Evolutionary conservation across 2,113 vertebrate species (phyloP), one percentile per base, ranked within the genome.

Genomic region (Labrus mixtus): DNA sequence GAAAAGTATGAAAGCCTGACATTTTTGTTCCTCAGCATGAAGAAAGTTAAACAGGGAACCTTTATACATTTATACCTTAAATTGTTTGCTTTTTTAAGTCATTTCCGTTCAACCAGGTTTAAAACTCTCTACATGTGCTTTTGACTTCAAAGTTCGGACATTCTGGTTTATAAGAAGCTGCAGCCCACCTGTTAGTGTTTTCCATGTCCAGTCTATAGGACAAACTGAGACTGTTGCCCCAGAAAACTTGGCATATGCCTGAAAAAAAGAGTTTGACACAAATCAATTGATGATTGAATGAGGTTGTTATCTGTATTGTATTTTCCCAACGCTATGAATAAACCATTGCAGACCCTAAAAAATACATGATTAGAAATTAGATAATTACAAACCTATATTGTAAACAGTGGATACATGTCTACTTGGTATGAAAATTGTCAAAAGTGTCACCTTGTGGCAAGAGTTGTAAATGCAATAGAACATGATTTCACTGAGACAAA

Each of bases 191-290:
- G 96, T 96, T 1, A 95, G 89, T 51, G 94, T 94, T 87, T 93
- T 96, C 97, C 97, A 98, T 67, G 95, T 96, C 88, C 95, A 95
- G 92, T 95, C 96, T 78, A 98, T 84, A 23, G 93, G 88, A 87
- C 87, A 95, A 87, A 98, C 91, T 77, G 87, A 93, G 69, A 99
- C 56, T 6, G 96, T 95, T 79, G 97, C 97, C 23, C 96, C 96
- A 70, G 95, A 94, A 95, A 99, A 99, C 70, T 95, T 98, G 68
- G 95, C 94, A 19, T 99, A 99, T 20, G 97, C 96, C 98, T 99
- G 89, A 65, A 96, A 94, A 4, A 90, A 66, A 83, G 4, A 15
- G 13, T 15, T 51, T 15, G 39, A 9, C 39, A 41, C 39, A 41
- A 41, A 41, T n/a, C n/a, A 41, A 41, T 10, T 10, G 9, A 2